Conservation (phyloP, 2,888 invertebrate genomes). For the Chirona hameri region DNA sequence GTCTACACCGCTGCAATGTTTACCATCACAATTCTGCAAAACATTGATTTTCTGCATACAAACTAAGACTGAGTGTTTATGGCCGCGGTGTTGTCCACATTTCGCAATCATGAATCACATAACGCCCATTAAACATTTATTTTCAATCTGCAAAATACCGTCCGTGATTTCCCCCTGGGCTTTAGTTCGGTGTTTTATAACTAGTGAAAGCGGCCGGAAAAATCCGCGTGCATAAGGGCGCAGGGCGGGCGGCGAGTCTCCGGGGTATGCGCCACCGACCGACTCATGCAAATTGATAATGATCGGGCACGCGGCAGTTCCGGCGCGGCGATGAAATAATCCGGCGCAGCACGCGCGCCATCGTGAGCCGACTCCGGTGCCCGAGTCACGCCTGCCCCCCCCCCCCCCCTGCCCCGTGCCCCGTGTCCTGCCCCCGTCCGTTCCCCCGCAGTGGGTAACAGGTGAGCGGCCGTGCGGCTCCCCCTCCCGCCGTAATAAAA, state of each 20-base stretch:
- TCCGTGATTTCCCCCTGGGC: conserved; percentile 9
- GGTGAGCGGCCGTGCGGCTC: conserved; percentile 5
- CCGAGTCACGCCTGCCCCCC: background rate
- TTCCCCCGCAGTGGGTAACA: background rate
- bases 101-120: background rate
- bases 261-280: background rate
- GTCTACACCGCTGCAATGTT: background rate
- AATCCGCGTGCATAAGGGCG: background rate
- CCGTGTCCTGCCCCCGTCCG: background rate
- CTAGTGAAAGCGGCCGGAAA: background rate
- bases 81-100: background rate
- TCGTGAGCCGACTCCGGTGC: background rate
- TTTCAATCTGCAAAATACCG: conserved; percentile 22
- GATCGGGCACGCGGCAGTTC: background rate
- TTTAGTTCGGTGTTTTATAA: background rate
- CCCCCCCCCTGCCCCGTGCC: background rate
- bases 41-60: background rate
- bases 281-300: background rate
- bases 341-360: background rate
- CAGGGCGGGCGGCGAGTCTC: background rate
- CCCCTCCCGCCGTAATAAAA: background rate
- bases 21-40: background rate
- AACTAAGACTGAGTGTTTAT: background rate
- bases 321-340: background rate
- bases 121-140: background rate